Evolutionary conservation across 2,888 invertebrate species (phyloP).

Genomic region (Amaurobius ferox): DNA sequence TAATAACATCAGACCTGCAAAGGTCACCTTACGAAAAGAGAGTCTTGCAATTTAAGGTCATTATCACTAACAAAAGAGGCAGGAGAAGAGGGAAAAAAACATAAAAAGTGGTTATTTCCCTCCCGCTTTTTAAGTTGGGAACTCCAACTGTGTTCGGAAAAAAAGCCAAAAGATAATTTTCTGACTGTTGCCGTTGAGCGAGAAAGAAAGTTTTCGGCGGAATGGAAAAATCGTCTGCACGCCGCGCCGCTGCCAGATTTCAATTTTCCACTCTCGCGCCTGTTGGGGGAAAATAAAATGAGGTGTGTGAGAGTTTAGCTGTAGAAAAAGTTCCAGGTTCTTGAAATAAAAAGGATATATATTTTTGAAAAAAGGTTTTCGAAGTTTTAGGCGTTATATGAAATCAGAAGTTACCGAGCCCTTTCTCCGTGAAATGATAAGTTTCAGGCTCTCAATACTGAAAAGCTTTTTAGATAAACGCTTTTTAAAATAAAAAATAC

Average conservation of each 20-base stretch:
- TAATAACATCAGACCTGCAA: background rate
- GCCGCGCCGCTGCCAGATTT: conserved; percentile 44
- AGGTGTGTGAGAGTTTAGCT: background rate
- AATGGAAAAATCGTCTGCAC: conserved; percentile 12
- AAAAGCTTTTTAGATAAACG: background rate
- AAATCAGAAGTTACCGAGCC: background rate
- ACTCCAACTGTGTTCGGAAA: background rate
- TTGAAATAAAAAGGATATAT: conserved; percentile 5
- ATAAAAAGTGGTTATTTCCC: conserved; percentile 10
- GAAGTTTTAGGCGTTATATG: background rate
- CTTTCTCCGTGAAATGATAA: background rate
- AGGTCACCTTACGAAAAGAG: conserved; percentile 5
- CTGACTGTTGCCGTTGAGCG: conserved; percentile 32
- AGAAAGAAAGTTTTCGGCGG: conserved; percentile 12
- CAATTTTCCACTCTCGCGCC: conserved; percentile 50
- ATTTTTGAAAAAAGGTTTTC: background rate
- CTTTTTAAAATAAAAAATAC: background rate
- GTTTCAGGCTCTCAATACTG: background rate
- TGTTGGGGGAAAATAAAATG: conserved; percentile 35
- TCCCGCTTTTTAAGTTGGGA: background rate
- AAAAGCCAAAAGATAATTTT: conserved; percentile 13
- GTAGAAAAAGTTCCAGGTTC: background rate
- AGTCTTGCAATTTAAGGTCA: conserved; percentile 50
- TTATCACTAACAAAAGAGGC: conserved; percentile 32
- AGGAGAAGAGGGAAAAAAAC: background rate